Percentiles rank a stretch among this genome's conserved stretches.
phyloP scores from a whole-genome alignment of 2,888 invertebrate genomes.

The Automeris io region DNA sequence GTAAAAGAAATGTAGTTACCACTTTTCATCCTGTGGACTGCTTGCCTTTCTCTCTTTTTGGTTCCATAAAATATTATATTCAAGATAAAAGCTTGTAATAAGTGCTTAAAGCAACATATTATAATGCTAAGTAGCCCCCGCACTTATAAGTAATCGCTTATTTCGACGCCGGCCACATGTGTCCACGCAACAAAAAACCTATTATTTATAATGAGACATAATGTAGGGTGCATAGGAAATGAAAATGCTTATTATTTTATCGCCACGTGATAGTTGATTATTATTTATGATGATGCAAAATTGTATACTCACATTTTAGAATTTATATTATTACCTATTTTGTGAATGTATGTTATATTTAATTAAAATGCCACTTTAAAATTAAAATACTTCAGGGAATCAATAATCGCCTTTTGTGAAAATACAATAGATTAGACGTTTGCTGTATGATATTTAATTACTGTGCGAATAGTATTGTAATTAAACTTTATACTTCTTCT shows the following conservation, averaged over 20 bases:
- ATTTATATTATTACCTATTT: too few species aligned
- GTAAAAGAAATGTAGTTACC: not conserved
- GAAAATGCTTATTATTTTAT: conserved; percentile 62
- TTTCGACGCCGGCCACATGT: conserved; percentile 40
- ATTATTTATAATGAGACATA: conserved; percentile 45
- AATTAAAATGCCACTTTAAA: too few species aligned
- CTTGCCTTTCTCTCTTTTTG: conserved; percentile 10
- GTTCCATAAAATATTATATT: conserved; percentile 1
- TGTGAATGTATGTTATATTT: too few species aligned
- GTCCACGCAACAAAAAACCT: conserved; percentile 47
- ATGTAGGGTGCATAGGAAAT: conserved; percentile 63
- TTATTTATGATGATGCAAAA: conserved; percentile 41
- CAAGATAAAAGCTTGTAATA: too few species aligned
- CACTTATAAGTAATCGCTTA: conserved; percentile 1
- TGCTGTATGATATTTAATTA: too few species aligned
- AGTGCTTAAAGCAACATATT: conserved; percentile 1
- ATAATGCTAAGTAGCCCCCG: not conserved
- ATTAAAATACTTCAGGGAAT: too few species aligned
- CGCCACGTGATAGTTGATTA: conserved; percentile 53
- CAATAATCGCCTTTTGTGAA: too few species aligned
- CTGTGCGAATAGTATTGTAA: too few species aligned
- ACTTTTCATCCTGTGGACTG: conserved; percentile 1
- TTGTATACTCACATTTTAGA: too few species aligned
- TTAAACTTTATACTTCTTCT: too few species aligned
- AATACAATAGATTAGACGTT: too few species aligned